Base-by-base conservation (phyloP, 1,140 invertebrate genomes). In the Drosophila persimilis region DNA sequence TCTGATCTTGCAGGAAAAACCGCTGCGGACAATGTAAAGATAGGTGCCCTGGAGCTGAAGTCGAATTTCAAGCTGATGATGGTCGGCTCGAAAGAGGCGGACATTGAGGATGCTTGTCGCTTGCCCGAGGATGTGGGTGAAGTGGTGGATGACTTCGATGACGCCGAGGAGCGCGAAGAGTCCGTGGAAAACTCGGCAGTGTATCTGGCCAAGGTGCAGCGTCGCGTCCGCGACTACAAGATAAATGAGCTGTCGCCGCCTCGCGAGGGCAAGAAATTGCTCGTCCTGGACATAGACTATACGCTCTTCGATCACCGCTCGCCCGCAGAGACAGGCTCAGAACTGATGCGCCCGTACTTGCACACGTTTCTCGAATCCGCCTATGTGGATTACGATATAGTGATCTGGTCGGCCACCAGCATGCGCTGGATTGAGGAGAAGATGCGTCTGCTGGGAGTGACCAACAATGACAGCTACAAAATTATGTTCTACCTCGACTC, bases 361-460 rank as follows among this genome's bases (percentile, higher is more conserved):
- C 98, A 99, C 90, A 97, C 99, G 92, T 99, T 99, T 91, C 92
- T 99, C 1, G 95, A 95, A 7, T 94, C 95, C n/a, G 97, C 97
- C 4, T 99, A 99, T 92, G 94, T 95, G 86, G 92, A 96, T 90
- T 97, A 97, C 78, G 96, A 97, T 83, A 97, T 97, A 76, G 96
- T 96, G 0, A 97, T 97, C 72, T 97, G 96, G 98, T 99, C 98
- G 41, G 98, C 98, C 1, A 99, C 98, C 1, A 96, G 96, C 69
- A 99, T 99, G 98, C 98, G 97, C 80, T 99, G 98, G 97, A 99
- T 99, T 51, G 96, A 98, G 81, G 97, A 98, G 77, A 99, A 99
- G 92, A 99, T 99, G 98, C 96, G 96, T 57, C 91, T 99, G 22
- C 92, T 99, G 0, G 97, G 97, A 0, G 97, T 99, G 0, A 92